A percentile compares a stretch with the other conserved stretches of the same genome.
These are phyloP conservation scores for Otis tarda DNA, from an alignment of 2,113 vertebrate genomes.

Conservation along the genomic window DNA sequence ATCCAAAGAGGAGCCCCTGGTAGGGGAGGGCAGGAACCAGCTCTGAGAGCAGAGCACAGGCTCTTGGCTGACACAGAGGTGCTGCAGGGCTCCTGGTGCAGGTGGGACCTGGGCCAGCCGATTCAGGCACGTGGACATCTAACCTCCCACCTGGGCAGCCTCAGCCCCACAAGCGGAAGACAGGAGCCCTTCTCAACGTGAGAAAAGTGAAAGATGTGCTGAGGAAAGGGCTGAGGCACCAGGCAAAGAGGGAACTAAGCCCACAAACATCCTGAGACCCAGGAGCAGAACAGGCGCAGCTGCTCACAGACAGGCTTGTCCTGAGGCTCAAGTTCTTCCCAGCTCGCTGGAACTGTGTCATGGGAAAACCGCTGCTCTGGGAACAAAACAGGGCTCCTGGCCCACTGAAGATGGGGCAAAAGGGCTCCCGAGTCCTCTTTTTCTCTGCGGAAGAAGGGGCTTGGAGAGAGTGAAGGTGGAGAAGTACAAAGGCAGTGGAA, in stretches of 20 bases:
- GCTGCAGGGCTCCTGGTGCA: background rate
- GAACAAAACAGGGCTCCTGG: background rate
- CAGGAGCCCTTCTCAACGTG: background rate
- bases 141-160: background rate
- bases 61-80: background rate
- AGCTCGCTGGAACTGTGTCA: background rate
- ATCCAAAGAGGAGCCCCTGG: background rate
- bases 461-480: background rate
- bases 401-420: background rate
- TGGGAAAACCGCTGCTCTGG: background rate
- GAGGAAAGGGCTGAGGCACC: background rate
- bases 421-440: background rate
- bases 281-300: background rate
- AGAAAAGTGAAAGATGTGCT: background rate
- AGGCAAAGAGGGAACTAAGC: background rate
- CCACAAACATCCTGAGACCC: background rate
- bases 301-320: constrained; percentile 5
- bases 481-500: background rate
- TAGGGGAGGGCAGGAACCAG: background rate
- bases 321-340: constrained; percentile 29
- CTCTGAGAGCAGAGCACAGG: background rate
- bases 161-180: accelerated
- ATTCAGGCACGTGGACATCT: background rate
- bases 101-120: background rate
- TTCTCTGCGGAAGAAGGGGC: background rate